Conservation (phyloP, 64 coral and sea anemone genomes). For the Orbicella faveolata region DNA sequence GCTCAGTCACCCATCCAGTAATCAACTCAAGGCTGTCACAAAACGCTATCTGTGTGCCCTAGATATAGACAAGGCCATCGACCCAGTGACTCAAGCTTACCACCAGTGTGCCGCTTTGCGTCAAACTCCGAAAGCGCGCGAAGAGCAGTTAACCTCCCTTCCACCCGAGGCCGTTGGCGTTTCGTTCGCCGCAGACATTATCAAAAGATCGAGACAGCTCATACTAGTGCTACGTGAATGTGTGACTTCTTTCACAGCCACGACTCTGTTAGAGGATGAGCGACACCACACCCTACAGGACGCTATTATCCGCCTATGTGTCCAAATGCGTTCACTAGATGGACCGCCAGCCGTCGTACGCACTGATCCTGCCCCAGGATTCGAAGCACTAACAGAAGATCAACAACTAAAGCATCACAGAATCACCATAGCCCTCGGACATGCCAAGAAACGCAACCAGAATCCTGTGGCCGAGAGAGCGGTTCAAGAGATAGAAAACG, state of each 20-base stretch:
- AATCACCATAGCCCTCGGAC: constrained; percentile 15
- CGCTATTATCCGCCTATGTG: not conserved
- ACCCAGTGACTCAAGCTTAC: not conserved
- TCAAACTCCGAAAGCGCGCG: not conserved
- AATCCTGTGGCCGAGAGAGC: not conserved
- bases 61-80: too few species aligned
- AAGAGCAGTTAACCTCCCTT: constrained; percentile 44
- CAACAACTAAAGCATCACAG: not conserved
- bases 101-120: not conserved
- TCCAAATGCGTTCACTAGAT: constrained; percentile 31
- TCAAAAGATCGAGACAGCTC: constrained; percentile 17
- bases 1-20: too few species aligned
- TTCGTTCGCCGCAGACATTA: constrained; percentile 34
- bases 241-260: constrained; percentile 26
- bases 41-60: too few species aligned
- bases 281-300: constrained; percentile 14
- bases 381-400: not conserved
- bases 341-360: constrained; percentile 27
- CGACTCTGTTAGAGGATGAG: constrained; percentile 8
- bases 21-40: too few species aligned
- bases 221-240: too few species aligned
- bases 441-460: constrained; percentile 20
- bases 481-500: not conserved
- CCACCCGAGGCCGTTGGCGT: constrained; percentile 29
- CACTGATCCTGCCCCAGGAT: constrained; percentile 48